Evolutionary conservation across 2,888 invertebrate genomes (phyloP), one percentile per base, ranked within the genome.

Genomic region (Acanthacorydalis orientalis): DNA sequence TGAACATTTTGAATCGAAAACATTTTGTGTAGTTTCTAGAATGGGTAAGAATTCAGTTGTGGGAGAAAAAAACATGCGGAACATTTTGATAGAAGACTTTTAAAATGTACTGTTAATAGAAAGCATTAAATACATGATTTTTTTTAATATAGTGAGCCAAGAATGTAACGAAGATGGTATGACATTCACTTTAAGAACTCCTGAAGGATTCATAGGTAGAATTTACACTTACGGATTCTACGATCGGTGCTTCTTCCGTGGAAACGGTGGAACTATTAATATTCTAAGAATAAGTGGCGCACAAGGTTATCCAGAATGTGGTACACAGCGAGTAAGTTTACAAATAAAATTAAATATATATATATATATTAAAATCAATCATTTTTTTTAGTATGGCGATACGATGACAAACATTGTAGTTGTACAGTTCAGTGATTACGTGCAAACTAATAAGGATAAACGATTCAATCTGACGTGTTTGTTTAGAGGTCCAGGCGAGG

Each of bases 341-440:
- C 14, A 10, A 8, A 12, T 12, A 35, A 9, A 7, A 37, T 37
- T 14, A 37, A 10, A 12, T n/a, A 10, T 32, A 15, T 7, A n/a
- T 23, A 16, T 33, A 7, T 2, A 32, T 3, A 15, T 1, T 23
- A 44, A 1, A 31, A 33, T 33, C 31, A 37, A 45, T 34, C 7
- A 32, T 45, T 46, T 9, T 10, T 46, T 10, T 7, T 38, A 55
- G 66, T 89, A 85, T 58, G 90, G 88, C 4, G 91, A 92, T 59
- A 88, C 89, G 4, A 83, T 91, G 80, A 91, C 91, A 50, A 92
- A 91, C 60, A 91, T 92, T 53, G 88, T 89, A 6, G 90, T 91
- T 15, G 90, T 92, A 1, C 91, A 92, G 63, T 91, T 91, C 69
- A 89, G 89, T 55, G 90, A 92, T 64, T 85, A 83, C 59, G 90